A percentile compares a stretch with the other conserved stretches of the same genome.
phyloP scores from a whole-genome alignment of 30 jellyfish, hydroid and myxozoan species.

The Pseudorhiza aurosa region DNA sequence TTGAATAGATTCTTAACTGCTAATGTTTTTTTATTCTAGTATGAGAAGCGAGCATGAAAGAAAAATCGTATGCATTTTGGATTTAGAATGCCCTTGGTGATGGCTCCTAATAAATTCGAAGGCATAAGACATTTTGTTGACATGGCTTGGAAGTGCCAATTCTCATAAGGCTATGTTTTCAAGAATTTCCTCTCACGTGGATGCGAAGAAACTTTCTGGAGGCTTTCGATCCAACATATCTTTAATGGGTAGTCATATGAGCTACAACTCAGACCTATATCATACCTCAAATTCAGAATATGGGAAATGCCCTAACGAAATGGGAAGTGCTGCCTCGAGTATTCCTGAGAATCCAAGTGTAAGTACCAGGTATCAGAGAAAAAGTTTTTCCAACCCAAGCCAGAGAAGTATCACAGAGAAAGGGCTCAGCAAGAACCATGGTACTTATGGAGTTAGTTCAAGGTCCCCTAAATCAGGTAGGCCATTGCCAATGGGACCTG shows the following conservation, averaged over 20 bases:
- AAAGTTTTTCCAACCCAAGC: background rate
- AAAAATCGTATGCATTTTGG: no score
- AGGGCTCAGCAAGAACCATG: background rate
- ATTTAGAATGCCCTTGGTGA: no score
- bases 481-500: conserved; percentile 82
- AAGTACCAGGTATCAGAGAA: background rate
- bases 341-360: background rate
- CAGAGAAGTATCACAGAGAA: background rate
- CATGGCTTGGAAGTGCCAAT: no score
- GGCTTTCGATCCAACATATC: background rate
- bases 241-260: conserved; percentile 46
- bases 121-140: no score
- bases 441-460: background rate
- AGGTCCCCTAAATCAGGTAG: conserved; percentile 22
- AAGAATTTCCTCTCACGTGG: conserved; percentile 9
- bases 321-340: conserved; percentile 59
- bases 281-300: conserved; percentile 26
- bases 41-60: no score
- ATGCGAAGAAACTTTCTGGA: background rate
- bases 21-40: no score
- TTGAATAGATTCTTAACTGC: no score
- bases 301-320: conserved; percentile 37
- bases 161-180: conserved; percentile 53
- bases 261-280: conserved; percentile 9
- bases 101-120: no score